Evolutionary conservation across 2,888 invertebrate species (phyloP), one percentile per base, ranked within the genome.

Genomic region (Tolmerus cingulatus): DNA sequence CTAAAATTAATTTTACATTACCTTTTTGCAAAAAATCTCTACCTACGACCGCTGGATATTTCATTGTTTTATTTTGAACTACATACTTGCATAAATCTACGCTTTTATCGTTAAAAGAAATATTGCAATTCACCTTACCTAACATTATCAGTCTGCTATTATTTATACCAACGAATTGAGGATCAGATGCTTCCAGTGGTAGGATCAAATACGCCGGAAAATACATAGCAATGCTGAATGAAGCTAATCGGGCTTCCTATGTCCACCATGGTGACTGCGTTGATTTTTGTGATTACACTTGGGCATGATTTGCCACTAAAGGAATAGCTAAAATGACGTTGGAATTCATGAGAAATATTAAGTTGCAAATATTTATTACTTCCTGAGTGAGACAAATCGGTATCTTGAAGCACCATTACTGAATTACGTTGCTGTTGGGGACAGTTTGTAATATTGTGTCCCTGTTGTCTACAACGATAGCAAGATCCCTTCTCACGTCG

Each of bases 381-480:
- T 57, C 51, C 57, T 66, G 14, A 16, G 66, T 55, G 34, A 57
- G 57, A 37, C 82, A 57, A 14, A 57, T 57, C 7, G 82, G 82
- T 16, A 55, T 82, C 43, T 66, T 66, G n/a, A 12, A 34, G 37
- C 40, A 77, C 19, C 37, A 34, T 19, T 2, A 78, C 37, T 37
- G 34, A 40, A 34, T 37, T 34, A n/a, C 9, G 19, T 9, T 40
- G 30, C 27, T 23, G 23, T 66, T 66, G 66, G 27, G 9, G 14
- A 43, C n/a, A n/a, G 74, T 43, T 43, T 43, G 43, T 43, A 14
- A 43, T 43, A 43, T 43, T 43, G 14, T 87, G 88, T 14, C 86
- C 87, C n/a, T 51, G 66, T 37, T 40, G 14, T n/a, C 88, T 87
- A 34, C 87, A 88, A n/a, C 86, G 84, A 27, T 87, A 88, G 55